Evolutionary conservation across 2,113 vertebrate species (phyloP).

Genomic region (Speoplatyrhinus poulsoni): DNA sequence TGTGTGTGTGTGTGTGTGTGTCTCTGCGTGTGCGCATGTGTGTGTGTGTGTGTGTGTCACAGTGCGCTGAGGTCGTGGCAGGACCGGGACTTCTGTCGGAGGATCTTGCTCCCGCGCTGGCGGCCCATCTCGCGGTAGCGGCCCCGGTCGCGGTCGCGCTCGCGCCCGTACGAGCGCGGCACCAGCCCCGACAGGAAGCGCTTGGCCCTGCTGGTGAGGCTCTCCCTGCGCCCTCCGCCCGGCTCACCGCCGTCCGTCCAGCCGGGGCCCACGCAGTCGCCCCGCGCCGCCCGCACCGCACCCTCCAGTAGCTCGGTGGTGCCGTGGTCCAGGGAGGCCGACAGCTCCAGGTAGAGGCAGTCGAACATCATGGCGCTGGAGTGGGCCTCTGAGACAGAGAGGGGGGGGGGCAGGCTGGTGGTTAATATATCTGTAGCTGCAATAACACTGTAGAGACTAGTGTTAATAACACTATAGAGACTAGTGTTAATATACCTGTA

Average conservation of each 20-base stretch:
- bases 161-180: conserved; percentile 77
- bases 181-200: conserved; percentile 87
- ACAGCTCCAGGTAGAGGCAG: conserved; percentile 88
- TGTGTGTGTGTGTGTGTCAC: conserved; percentile 48
- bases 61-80: conserved; percentile 88
- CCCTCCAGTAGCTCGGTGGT: conserved; percentile 86
- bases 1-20: not conserved
- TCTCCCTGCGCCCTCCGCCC: conserved; percentile 76
- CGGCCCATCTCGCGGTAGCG: conserved; percentile 77
- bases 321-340: conserved; percentile 86
- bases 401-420: not conserved
- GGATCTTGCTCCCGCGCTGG: conserved; percentile 80
- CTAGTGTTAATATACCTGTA: too few species aligned
- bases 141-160: conserved; percentile 71
- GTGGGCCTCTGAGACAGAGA: conserved; percentile 72
- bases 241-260: conserved; percentile 74
- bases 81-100: conserved; percentile 89
- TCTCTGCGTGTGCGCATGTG: not conserved
- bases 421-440: too few species aligned
- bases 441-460: too few species aligned
- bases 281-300: conserved; percentile 81
- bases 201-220: conserved; percentile 86
- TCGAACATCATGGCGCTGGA: conserved; percentile 84
- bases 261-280: conserved; percentile 74
- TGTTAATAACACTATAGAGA: too few species aligned